These are phyloP conservation scores for Patella vulgata DNA, from an alignment of 1,140 invertebrate genomes.

Conservation along the genomic window DNA sequence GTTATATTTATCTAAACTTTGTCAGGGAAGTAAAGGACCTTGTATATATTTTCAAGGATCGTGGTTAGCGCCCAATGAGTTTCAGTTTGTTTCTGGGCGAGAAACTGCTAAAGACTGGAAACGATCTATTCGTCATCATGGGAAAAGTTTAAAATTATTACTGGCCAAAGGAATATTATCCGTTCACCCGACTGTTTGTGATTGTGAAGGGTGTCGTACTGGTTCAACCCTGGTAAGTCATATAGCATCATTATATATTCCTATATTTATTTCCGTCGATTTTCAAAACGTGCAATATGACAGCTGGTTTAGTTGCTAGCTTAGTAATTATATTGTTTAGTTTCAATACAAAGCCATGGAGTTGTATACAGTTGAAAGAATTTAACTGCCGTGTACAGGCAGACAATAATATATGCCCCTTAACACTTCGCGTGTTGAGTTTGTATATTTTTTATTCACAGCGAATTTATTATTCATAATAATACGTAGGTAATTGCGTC, in stretches of 20 bases:
- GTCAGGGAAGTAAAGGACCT: constrained; percentile 68
- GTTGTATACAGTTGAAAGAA: too few species aligned
- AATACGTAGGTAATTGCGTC: too few species aligned
- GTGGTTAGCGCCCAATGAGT: constrained; percentile 71
- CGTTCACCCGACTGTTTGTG: constrained; percentile 67
- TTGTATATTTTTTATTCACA: too few species aligned
- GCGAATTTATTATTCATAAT: too few species aligned
- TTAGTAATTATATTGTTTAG: too few species aligned
- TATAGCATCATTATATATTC: constrained; percentile 1
- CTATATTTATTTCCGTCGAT: neutral
- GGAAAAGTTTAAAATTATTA: constrained; percentile 70
- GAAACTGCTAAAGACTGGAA: constrained; percentile 72
- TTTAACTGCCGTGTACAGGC: too few species aligned
- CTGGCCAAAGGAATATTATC: constrained; percentile 68
- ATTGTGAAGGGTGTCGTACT: constrained; percentile 62
- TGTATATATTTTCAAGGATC: constrained; percentile 66
- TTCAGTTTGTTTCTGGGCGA: constrained; percentile 69
- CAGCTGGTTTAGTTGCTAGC: too few species aligned
- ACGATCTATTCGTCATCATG: constrained; percentile 69
- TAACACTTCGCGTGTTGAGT: too few species aligned
- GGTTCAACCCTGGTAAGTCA: constrained; percentile 45
- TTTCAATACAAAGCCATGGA: too few species aligned
- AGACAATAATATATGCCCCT: too few species aligned
- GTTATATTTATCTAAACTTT: constrained; percentile 65
- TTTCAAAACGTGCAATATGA: neutral